Conservation (phyloP, 1,140 invertebrate genomes). For the Heliothis virescens region DNA sequence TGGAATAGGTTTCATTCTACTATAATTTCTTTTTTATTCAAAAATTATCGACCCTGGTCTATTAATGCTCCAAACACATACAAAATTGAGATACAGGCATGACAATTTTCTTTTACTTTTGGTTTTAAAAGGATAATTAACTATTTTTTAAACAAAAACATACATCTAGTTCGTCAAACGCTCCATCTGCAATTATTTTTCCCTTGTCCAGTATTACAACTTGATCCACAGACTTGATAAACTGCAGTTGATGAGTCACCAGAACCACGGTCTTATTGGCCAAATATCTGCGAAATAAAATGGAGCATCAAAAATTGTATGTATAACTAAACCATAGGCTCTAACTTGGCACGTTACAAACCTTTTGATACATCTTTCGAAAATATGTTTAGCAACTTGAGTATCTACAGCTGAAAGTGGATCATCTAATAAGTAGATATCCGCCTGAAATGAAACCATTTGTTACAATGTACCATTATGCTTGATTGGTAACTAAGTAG, state of each 20-base stretch:
- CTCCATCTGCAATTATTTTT: constrained; percentile 74
- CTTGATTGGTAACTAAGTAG: no score
- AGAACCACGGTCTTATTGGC: constrained; percentile 91
- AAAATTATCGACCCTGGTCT: no score
- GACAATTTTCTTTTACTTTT: background rate
- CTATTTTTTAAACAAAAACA: background rate
- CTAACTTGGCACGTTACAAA: constrained; percentile 31
- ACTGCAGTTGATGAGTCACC: constrained; percentile 95
- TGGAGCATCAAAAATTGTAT: no score
- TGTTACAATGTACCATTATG: background rate
- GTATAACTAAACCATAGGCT: no score
- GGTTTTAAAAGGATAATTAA: no score
- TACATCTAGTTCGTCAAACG: constrained; percentile 74
- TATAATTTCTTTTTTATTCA: no score
- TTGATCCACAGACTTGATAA: constrained; percentile 90
- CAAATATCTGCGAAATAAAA: constrained; percentile 86
- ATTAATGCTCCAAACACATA: background rate
- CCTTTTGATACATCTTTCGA: constrained; percentile 89
- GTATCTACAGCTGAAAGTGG: constrained; percentile 93
- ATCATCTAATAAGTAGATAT: constrained; percentile 93
- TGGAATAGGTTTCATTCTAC: no score
- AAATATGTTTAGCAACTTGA: constrained; percentile 92
- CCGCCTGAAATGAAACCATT: constrained; percentile 85
- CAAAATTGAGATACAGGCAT: background rate
- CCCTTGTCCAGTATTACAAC: constrained; percentile 91